Evolutionary conservation across 37 sponge, comb jelly and placozoan species (phyloP).

Genomic region (Ianthella basta): DNA sequence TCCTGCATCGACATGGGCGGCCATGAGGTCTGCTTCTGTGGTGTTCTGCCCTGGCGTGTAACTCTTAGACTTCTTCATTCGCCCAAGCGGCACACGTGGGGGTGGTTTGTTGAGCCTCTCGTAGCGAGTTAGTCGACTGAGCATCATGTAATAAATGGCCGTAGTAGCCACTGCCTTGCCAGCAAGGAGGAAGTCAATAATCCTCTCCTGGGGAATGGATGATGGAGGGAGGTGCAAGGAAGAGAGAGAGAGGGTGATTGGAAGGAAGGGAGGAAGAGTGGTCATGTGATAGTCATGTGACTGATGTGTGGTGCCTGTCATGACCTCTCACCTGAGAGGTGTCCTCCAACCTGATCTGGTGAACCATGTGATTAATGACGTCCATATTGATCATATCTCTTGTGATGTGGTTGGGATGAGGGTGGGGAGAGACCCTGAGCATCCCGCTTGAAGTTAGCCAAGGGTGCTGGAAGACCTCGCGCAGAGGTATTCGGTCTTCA

Average conservation of each 20-base stretch:
- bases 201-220: background rate
- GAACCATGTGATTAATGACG: constrained; percentile 76
- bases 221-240: too few species aligned
- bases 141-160: constrained; percentile 71
- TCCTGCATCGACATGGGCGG: too few species aligned
- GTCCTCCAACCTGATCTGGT: constrained; percentile 12
- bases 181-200: constrained; percentile 11
- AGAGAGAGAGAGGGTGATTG: too few species aligned
- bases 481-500: constrained; percentile 80
- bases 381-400: constrained; percentile 54
- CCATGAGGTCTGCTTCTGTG: too few species aligned
- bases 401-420: constrained; percentile 65
- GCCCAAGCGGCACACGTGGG: too few species aligned
- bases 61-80: too few species aligned
- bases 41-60: too few species aligned
- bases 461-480: constrained; percentile 70
- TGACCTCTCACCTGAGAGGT: constrained; percentile 14
- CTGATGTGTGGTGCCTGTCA: too few species aligned
- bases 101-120: background rate
- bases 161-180: constrained; percentile 24
- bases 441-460: constrained; percentile 75
- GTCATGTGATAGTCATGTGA: too few species aligned
- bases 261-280: too few species aligned
- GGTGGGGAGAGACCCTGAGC: constrained; percentile 54
- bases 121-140: constrained; percentile 56